Base-by-base conservation (phyloP, 2,888 invertebrate species). In the Meta bourneti region DNA sequence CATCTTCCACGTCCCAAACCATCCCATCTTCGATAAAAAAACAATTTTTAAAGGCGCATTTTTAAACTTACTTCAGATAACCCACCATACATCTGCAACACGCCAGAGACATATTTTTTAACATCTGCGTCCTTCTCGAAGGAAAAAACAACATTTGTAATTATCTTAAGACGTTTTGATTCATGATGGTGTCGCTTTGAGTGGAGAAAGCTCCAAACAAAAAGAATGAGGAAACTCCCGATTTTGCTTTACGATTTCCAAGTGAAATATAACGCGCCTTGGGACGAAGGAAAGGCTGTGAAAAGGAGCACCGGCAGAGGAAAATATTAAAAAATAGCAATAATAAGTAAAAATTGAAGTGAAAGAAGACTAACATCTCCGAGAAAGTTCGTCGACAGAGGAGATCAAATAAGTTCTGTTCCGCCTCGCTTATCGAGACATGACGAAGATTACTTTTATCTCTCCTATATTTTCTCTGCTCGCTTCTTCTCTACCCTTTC, bases 401-500 rank as follows among this genome's bases (percentile, higher is more conserved):
- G 52, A 72, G 19, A 71, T 71, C 71, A 72, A 71, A 82, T 51
- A 51, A 82, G 82, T 79, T 61, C 20, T 13, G 61, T 82, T 72
- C 51, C 52, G 72, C 52, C 71, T 72, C 20, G 71, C 72, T 82
- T 72, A 82, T 82, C 82, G 72, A 72, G 19, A 82, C 71, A 82
- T 13, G 72, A 51, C 82, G 52, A 52, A 82, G 72, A 82, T 82
- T 71, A 52, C 82, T 71, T 82, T 71, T 82, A 71, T 71, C 20
- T 82, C 19, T 20, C 1, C 20, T 52, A 13, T 52, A 72, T 49
- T 51, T 6, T 61, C 54, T 49, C 2, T 51, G 51, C 49, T 49
- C 49, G 7, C 79, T 71, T 61, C 7, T 48, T 79, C 49, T 9
- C 9, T 82, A 51, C 20, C 34, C 16, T 48, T 16, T 20, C 16